Conservation (phyloP, 92 coral and sea anemone genomes). For the Muricea muricata region DNA sequence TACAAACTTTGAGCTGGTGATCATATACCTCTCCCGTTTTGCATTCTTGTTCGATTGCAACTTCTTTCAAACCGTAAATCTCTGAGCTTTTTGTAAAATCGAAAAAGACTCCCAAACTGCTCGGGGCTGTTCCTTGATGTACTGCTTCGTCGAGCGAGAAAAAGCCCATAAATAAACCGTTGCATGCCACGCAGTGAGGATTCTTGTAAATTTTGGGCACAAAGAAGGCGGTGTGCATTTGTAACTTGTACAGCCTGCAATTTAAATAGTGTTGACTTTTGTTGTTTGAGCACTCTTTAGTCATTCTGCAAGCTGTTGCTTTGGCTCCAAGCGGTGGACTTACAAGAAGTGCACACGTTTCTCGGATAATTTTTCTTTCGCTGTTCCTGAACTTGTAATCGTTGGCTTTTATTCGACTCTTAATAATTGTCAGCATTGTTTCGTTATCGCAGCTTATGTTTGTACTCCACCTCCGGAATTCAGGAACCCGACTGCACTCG, state of each 20-base stretch:
- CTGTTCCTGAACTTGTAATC: background rate
- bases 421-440: background rate
- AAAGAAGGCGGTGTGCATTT: background rate
- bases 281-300: background rate
- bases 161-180: background rate
- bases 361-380: conserved; percentile 21
- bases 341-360: background rate
- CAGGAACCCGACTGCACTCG: background rate
- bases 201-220: background rate
- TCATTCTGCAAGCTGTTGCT: background rate
- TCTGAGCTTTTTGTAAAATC: conserved; percentile 33
- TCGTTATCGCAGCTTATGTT: background rate
- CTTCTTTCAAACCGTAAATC: conserved; percentile 12
- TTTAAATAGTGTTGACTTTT: background rate
- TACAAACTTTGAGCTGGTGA: background rate
- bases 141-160: no score
- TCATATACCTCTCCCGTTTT: conserved; percentile 7
- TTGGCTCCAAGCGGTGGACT: background rate
- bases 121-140: no score
- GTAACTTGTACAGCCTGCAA: background rate
- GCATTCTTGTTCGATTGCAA: background rate
- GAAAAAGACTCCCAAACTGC: background rate
- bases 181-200: conserved; percentile 29
- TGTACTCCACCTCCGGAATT: conserved; percentile 3
- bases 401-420: background rate